Percentiles rank a stretch among this genome's conserved stretches.
phyloP scores from a whole-genome alignment of 2,888 invertebrate species.

The Cheilosia vulpina region DNA sequence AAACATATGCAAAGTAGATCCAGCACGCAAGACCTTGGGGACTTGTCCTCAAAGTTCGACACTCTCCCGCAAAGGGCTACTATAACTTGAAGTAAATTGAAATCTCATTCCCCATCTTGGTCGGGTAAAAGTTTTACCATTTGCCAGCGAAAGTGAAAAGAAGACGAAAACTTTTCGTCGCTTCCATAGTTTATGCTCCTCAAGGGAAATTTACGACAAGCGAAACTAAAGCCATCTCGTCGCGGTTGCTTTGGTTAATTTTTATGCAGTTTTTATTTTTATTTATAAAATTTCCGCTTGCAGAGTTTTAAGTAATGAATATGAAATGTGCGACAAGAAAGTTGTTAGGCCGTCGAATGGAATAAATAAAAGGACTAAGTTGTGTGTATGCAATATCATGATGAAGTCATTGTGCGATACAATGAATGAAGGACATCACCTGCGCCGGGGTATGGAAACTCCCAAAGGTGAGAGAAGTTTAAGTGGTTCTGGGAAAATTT shows the following conservation, averaged over 20 bases:
- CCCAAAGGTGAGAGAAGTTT: slow-evolving; percentile 64
- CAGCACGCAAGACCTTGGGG: slow-evolving; percentile 36
- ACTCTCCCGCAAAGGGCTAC: slow-evolving; percentile 15
- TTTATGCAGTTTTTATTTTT: slow-evolving; percentile 15
- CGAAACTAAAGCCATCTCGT: slow-evolving; percentile 52
- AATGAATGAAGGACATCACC: slow-evolving; percentile 34
- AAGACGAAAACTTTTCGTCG: slow-evolving; percentile 60
- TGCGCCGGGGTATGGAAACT: slow-evolving; percentile 26
- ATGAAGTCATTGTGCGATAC: slow-evolving; percentile 41
- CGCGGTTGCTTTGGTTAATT: slow-evolving; percentile 13
- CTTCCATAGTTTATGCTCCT: slow-evolving; percentile 74
- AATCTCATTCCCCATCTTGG: slow-evolving; percentile 63
- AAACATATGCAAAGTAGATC: slow-evolving; percentile 62
- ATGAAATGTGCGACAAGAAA: slow-evolving; percentile 51
- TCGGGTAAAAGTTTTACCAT: slow-evolving; percentile 60
- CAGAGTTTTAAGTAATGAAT: slow-evolving; percentile 69
- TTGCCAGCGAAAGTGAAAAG: slow-evolving; percentile 39
- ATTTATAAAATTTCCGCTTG: slow-evolving; percentile 3
- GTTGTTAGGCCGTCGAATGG: slow-evolving; percentile 33
- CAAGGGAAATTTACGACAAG: slow-evolving; percentile 74
- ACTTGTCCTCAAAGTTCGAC: background rate
- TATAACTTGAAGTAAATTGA: slow-evolving; percentile 72
- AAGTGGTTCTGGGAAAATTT: slow-evolving; percentile 40
- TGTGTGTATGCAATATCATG: slow-evolving; percentile 18
- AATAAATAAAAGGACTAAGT: slow-evolving; percentile 26